phyloP scores from a whole-genome alignment of 2,797 vertebrate genomes.

The Artibeus lituratus region DNA sequence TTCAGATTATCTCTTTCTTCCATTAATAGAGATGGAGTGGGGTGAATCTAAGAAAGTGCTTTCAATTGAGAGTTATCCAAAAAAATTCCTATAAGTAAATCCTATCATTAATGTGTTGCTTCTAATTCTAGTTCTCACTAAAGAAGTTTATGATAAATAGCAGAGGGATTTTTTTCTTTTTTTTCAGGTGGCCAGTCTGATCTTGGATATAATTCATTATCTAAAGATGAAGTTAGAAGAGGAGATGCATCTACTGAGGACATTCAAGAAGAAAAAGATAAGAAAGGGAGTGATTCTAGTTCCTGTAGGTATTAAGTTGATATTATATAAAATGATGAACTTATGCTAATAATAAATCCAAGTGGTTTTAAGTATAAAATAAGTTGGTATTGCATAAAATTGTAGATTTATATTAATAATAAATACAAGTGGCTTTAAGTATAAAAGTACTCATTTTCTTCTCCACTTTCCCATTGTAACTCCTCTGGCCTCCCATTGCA shows the following conservation, averaged over 20 bases:
- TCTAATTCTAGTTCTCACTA: slow-evolving; percentile 25
- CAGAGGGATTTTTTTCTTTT: slow-evolving; percentile 24
- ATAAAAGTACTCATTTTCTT: slow-evolving; percentile 23
- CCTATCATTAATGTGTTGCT: background rate
- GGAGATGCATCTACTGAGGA: slow-evolving; percentile 84
- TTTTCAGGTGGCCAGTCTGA: slow-evolving; percentile 92
- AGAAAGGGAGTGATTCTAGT: slow-evolving; percentile 87
- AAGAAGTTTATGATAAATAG: slow-evolving; percentile 46
- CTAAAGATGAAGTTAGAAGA: slow-evolving; percentile 93
- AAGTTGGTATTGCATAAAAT: background rate
- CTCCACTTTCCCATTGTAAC: background rate
- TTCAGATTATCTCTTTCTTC: background rate
- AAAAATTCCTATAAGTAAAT: slow-evolving; percentile 33
- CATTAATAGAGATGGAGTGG: background rate
- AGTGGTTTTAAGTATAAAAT: slow-evolving; percentile 32
- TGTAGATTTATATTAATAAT: background rate
- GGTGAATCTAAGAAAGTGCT: slow-evolving; percentile 11
- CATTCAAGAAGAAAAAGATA: slow-evolving; percentile 85
- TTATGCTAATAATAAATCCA: slow-evolving; percentile 22
- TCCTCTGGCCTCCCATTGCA: background rate
- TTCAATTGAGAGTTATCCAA: background rate
- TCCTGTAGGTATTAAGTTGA: slow-evolving; percentile 83
- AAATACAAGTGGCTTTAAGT: slow-evolving; percentile 28
- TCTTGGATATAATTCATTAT: slow-evolving; percentile 91
- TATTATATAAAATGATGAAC: too few relatives aligned